Percentiles rank a stretch among this genome's conserved stretches.
Conservation (phyloP, 1,140 invertebrate species). For the Drosophila gunungcola region DNA sequence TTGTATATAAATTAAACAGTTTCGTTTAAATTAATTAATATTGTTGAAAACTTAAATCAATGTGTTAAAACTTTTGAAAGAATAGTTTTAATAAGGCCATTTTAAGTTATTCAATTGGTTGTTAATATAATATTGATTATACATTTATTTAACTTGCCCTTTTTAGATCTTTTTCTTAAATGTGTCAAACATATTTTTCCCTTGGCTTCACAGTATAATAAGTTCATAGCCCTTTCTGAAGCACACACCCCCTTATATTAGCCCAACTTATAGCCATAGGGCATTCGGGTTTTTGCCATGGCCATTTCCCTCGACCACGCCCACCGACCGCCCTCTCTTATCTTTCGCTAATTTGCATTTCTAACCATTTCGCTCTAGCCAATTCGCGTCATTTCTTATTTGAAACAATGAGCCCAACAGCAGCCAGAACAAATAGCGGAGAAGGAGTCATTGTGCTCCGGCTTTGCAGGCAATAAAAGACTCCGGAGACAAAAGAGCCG, state of each 20-base stretch:
- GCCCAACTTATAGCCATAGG: constrained; percentile 35
- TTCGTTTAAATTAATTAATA: no score
- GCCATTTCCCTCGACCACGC: constrained; percentile 18
- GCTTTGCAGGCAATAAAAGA: constrained; percentile 67
- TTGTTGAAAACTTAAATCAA: no score
- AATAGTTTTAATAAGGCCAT: no score
- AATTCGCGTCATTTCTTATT: constrained; percentile 82
- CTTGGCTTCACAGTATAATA: background rate
- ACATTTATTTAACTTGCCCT: background rate
- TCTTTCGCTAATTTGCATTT: constrained; percentile 78
- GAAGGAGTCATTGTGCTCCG: constrained; percentile 69
- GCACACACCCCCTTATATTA: background rate
- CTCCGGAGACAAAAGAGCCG: constrained; percentile 62
- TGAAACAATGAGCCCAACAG: constrained; percentile 80
- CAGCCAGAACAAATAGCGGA: constrained; percentile 56
- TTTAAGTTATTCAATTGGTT: no score
- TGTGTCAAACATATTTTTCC: background rate
- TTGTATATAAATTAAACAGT: no score
- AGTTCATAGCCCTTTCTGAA: constrained; percentile 20
- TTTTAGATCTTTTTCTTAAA: background rate
- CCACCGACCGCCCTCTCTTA: constrained; percentile 41
- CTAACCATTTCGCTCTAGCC: constrained; percentile 79
- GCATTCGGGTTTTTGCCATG: constrained; percentile 67
- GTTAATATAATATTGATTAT: no score
- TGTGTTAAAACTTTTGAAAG: no score